Conservation (phyloP, 2,113 vertebrate genomes). For the Caranx ignobilis region DNA sequence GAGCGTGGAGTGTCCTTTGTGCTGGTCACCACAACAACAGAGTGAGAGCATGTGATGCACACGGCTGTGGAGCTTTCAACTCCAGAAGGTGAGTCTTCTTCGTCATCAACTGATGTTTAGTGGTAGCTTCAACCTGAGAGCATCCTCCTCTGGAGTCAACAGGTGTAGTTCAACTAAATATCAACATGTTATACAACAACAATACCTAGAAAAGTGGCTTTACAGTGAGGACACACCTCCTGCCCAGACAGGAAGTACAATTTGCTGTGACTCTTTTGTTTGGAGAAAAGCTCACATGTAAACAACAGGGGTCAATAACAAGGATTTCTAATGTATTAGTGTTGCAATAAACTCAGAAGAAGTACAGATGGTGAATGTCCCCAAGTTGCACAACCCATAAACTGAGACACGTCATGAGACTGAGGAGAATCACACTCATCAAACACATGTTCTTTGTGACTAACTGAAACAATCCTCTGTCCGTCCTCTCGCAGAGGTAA, state of each 20-base stretch:
- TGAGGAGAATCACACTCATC: background rate
- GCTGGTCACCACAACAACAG: constrained; percentile 75
- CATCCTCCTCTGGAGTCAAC: too few species aligned
- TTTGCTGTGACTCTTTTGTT: too few species aligned
- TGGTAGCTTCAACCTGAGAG: background rate
- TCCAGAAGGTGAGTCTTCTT: constrained; percentile 63
- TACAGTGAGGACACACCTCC: too few species aligned
- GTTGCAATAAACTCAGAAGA: too few species aligned
- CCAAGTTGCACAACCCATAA: background rate
- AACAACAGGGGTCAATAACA: too few species aligned
- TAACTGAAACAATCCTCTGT: background rate
- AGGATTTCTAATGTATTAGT: too few species aligned
- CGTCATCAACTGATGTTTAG: background rate
- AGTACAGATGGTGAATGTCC: background rate
- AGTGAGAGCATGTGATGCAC: constrained; percentile 70
- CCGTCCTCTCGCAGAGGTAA: constrained; percentile 49
- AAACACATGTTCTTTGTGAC: background rate
- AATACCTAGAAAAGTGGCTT: too few species aligned
- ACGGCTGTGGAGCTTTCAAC: constrained; percentile 74
- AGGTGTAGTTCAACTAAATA: too few species aligned
- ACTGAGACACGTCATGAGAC: background rate
- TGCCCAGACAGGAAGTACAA: too few species aligned
- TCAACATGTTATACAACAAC: too few species aligned
- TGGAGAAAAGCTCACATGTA: too few species aligned
- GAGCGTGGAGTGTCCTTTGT: constrained; percentile 73